Conservation (phyloP, 2,888 invertebrate species). For the Tipula unca region DNA sequence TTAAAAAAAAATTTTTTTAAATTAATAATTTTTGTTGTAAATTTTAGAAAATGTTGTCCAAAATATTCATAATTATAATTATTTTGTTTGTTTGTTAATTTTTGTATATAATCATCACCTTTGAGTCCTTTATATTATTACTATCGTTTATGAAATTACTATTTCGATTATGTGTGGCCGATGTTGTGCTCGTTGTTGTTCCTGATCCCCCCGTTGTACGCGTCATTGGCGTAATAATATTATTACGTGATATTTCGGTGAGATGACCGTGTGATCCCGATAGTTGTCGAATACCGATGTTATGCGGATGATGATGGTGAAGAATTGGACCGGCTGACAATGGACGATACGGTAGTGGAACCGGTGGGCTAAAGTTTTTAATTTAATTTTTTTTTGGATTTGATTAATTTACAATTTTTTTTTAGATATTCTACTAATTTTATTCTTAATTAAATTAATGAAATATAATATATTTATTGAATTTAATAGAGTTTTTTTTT, state of each 20-base stretch:
- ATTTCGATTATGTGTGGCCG: not conserved
- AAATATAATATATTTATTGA: no score
- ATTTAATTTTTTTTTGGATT: slow-evolving; percentile 28
- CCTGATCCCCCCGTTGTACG: not conserved
- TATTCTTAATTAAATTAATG: not conserved
- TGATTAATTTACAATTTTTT: slow-evolving; percentile 22
- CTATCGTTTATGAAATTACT: not conserved
- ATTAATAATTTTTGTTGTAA: not conserved
- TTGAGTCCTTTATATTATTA: slow-evolving; percentile 10
- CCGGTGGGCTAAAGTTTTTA: slow-evolving; percentile 35
- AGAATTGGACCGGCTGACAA: slow-evolving; percentile 42
- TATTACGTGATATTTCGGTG: slow-evolving; percentile 27
- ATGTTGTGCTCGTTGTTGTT: not conserved
- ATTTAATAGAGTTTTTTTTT: not conserved
- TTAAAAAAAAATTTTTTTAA: not conserved
- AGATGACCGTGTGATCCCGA: slow-evolving; percentile 34
- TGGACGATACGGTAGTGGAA: slow-evolving; percentile 41
- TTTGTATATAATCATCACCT: not conserved
- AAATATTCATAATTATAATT: not conserved
- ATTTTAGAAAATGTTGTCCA: not conserved
- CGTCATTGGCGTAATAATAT: not conserved
- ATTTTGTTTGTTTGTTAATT: not conserved
- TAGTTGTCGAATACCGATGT: slow-evolving; percentile 40
- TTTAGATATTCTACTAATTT: not conserved
- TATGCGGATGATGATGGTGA: slow-evolving; percentile 38